phyloP scores from a whole-genome alignment of 2,888 invertebrate species.

The Apodemia duryi region DNA sequence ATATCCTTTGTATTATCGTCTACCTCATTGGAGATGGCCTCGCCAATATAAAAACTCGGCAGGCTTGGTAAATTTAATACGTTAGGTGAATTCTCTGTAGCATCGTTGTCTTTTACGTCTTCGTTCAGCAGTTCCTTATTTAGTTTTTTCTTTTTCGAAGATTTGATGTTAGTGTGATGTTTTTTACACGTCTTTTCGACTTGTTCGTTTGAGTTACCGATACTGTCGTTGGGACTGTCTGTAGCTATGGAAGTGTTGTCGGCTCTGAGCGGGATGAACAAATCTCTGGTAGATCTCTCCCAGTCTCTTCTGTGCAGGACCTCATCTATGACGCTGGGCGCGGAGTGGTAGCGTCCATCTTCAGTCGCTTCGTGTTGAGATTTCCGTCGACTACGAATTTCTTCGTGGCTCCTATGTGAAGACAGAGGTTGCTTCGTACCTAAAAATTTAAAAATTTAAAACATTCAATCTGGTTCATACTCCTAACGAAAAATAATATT shows the following conservation, averaged over 20 bases:
- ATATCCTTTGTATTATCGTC: constrained; percentile 27
- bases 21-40: constrained; percentile 32
- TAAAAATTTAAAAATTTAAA: constrained; percentile 27
- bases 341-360: constrained; percentile 61
- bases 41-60: constrained; percentile 58
- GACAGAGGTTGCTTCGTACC: constrained; percentile 53
- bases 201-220: constrained; percentile 38
- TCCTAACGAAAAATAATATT: too few species aligned
- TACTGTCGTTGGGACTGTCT: constrained; percentile 30
- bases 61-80: too few species aligned
- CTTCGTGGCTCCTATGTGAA: constrained; percentile 65
- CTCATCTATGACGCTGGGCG: constrained; percentile 67
- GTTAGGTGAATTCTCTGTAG: constrained; percentile 32
- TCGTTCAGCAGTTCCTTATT: constrained; percentile 42
- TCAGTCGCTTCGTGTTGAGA: constrained; percentile 43
- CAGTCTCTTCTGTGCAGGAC: constrained; percentile 65
- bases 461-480: too few species aligned
- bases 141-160: constrained; percentile 44
- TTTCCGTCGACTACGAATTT: constrained; percentile 50
- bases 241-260: constrained; percentile 36
- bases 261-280: constrained; percentile 49
- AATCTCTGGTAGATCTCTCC: constrained; percentile 61
- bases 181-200: constrained; percentile 52
- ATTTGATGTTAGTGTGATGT: constrained; percentile 64
- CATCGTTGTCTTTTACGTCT: constrained; percentile 59